Conservation (phyloP, 2,113 vertebrate genomes). For the Ceratotherium simum region DNA sequence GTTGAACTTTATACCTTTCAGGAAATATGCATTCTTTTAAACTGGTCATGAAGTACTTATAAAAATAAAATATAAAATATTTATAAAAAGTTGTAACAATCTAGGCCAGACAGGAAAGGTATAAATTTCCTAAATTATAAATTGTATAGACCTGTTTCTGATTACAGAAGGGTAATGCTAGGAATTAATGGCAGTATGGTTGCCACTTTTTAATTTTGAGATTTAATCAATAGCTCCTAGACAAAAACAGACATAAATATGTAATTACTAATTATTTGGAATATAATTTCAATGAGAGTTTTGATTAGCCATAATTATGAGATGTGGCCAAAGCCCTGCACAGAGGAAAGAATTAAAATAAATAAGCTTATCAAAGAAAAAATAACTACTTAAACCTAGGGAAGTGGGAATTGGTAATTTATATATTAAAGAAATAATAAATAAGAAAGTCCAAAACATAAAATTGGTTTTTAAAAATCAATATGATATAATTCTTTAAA, state of each 20-base stretch:
- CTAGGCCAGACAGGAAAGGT: background rate
- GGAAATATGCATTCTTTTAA: background rate
- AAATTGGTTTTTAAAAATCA: conserved; percentile 36
- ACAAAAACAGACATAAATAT: background rate
- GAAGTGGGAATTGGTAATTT: background rate
- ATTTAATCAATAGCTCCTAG: background rate
- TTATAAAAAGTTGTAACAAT: background rate
- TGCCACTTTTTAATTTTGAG: background rate
- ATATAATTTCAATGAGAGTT: background rate
- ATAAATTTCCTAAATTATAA: background rate
- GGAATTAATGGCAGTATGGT: background rate
- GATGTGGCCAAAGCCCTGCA: background rate
- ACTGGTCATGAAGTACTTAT: background rate
- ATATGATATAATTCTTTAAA: background rate
- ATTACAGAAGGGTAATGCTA: background rate
- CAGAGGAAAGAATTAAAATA: background rate
- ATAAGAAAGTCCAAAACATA: background rate
- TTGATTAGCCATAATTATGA: background rate
- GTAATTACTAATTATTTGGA: background rate
- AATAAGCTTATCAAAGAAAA: background rate
- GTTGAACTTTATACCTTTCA: background rate
- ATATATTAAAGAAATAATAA: background rate
- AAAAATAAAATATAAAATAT: background rate
- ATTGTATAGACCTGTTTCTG: background rate
- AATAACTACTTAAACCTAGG: background rate